Evolutionary conservation across 2,797 vertebrate genomes (phyloP), one percentile per base, ranked within the genome.

Genomic region (Spondyliosoma cantharus): DNA sequence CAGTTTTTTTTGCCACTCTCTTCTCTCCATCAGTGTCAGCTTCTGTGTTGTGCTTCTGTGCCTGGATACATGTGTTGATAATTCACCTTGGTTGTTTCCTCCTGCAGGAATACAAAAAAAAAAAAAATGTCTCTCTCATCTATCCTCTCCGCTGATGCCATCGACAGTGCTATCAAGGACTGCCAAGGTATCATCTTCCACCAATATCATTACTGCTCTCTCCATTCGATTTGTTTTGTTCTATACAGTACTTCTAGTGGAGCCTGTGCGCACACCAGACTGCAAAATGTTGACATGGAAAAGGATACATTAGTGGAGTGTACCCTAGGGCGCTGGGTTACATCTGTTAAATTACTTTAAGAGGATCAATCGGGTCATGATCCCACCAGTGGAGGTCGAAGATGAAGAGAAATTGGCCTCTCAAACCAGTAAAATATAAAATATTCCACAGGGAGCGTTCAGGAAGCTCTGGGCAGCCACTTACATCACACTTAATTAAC

Each of bases 101-200:
- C 79, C 80, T 78, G 78, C 92, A 97, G 97, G 93, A 95, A 92
- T 92, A 96, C 92, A 87, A 32, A 29, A n/a, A n/a, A 5, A 29
- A 32, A 32, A 3, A 32, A 32, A 99, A 99, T 99, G 98, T 97
- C 96, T 79, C 95, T 99, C 89, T 94, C 95, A 80, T 97, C 97
- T 62, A 46, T 98, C 83, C 96, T 99, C 74, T 96, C 95, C 71
- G 95, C 97, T 89, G 96, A 96, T 25, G 98, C 97, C 91, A 97
- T 99, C 24, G 96, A 96, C 70, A 95, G 92, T 45, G 98, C 98
- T 68, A 86, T 99, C 91, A 96, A 96, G 93, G 98, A 98, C 94
- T 99, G 97, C 95, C 97, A 98, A 98, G 98, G 98, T 99, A 95
- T 93, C 78, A 91, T 69, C 85, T 92, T 91, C 79, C 90, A 69